Conservation (phyloP, 2,888 invertebrate genomes). For the Busseola fusca region DNA sequence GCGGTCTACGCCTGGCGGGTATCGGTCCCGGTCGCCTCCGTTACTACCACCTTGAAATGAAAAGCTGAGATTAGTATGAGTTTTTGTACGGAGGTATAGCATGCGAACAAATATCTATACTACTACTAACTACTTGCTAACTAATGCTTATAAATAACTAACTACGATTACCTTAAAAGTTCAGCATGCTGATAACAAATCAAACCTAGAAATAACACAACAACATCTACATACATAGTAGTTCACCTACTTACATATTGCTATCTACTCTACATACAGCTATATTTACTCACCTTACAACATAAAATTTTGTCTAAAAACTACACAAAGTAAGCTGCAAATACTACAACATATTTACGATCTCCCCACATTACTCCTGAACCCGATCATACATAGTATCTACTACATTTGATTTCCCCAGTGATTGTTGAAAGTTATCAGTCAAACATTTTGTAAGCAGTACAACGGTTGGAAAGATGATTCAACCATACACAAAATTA, state of each 20-base stretch:
- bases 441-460: conserved; percentile 2
- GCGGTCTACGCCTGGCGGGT: conserved; percentile 84
- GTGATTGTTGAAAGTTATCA: conserved; percentile 58
- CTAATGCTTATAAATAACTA: conserved; percentile 19
- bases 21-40: conserved; percentile 79
- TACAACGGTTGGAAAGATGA: neutral
- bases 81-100: conserved; percentile 7
- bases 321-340: conserved; percentile 35
- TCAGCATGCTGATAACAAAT: conserved; percentile 40
- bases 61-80: conserved; percentile 42
- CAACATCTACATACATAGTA: conserved; percentile 25
- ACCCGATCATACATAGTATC: conserved; percentile 9
- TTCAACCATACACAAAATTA: neutral
- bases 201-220: conserved; percentile 22
- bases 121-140: conserved; percentile 48
- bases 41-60: conserved; percentile 83
- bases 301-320: conserved; percentile 1
- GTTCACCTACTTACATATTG: conserved; percentile 7
- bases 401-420: conserved; percentile 18
- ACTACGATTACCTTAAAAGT: conserved; percentile 42
- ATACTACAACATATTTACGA: conserved; percentile 21
- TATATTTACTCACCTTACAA: conserved; percentile 29
- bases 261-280: conserved; percentile 16
- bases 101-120: conserved; percentile 50
- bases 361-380: conserved; percentile 17